A percentile compares a stretch with the other conserved stretches of the same genome.
Conservation (phyloP, 2,888 invertebrate genomes). For the Megastigmus dorsalis region DNA sequence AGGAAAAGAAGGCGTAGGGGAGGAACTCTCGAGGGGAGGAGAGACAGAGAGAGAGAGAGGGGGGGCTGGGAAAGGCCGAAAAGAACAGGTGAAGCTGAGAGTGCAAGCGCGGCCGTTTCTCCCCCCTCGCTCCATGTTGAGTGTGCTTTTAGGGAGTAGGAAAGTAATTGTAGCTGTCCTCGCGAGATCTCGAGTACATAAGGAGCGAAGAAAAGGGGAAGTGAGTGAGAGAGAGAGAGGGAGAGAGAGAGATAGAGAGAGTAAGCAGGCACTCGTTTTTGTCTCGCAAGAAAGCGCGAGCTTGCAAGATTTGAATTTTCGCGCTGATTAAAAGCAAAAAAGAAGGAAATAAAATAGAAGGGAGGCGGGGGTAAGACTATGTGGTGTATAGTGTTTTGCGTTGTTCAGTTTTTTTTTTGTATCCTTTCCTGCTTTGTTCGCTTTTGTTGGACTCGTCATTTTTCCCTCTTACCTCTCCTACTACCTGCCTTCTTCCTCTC, state of each 20-base stretch:
- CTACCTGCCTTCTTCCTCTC: neutral
- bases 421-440: neutral
- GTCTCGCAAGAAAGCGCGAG: neutral
- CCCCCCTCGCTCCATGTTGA: neutral
- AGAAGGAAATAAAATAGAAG: neutral
- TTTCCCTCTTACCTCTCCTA: neutral
- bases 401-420: constrained; percentile 29
- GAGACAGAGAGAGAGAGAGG: neutral
- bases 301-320: constrained; percentile 34
- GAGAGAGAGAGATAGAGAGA: neutral
- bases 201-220: neutral
- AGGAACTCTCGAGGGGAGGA: too few relatives aligned
- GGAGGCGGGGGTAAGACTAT: too few relatives aligned
- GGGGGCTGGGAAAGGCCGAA: neutral
- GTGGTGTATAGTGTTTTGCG: neutral
- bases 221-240: neutral
- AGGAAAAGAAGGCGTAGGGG: neutral
- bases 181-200: constrained; percentile 12
- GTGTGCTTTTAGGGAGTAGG: constrained; percentile 8
- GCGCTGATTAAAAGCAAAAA: constrained; percentile 44
- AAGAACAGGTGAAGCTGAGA: constrained; percentile 6
- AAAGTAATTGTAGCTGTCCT: constrained; percentile 33
- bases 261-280: neutral
- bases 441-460: constrained; percentile 24
- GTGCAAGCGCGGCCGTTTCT: neutral